These are phyloP conservation scores for Physeter macrocephalus DNA, from an alignment of 2,113 vertebrate genomes.

Conservation along the genomic window DNA sequence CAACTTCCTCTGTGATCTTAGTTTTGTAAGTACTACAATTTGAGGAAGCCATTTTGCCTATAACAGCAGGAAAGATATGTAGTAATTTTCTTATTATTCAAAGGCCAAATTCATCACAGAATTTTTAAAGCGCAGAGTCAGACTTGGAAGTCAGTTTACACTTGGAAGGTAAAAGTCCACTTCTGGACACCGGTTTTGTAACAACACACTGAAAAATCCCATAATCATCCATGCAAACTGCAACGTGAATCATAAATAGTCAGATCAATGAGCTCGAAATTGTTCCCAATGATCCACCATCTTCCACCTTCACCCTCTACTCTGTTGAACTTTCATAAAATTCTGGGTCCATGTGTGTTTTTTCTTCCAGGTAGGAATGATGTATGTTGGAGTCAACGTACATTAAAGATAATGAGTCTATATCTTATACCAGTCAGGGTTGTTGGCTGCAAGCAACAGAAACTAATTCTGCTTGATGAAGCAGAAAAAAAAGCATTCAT, in stretches of 20 bases:
- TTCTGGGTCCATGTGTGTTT: background rate
- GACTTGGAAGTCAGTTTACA: constrained; percentile 23
- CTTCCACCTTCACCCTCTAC: background rate
- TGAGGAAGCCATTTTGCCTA: background rate
- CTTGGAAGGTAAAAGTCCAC: background rate
- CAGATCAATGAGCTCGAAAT: background rate
- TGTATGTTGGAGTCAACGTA: background rate
- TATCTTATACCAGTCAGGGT: background rate
- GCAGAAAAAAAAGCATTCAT: background rate
- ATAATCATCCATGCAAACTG: background rate
- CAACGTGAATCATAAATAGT: background rate
- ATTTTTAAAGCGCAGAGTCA: background rate
- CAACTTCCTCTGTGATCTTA: constrained; percentile 27
- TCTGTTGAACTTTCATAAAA: background rate
- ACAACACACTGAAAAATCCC: background rate
- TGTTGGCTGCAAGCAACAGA: background rate
- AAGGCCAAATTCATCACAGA: constrained; percentile 10
- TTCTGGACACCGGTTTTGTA: background rate
- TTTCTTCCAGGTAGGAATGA: background rate
- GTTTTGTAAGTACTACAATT: background rate
- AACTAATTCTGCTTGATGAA: background rate
- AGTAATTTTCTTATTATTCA: background rate
- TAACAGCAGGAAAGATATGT: constrained; percentile 10
- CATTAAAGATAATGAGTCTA: background rate
- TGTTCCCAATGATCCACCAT: background rate